Base-by-base conservation (phyloP, 2,113 vertebrate species). In the Apodemus speciosus region DNA sequence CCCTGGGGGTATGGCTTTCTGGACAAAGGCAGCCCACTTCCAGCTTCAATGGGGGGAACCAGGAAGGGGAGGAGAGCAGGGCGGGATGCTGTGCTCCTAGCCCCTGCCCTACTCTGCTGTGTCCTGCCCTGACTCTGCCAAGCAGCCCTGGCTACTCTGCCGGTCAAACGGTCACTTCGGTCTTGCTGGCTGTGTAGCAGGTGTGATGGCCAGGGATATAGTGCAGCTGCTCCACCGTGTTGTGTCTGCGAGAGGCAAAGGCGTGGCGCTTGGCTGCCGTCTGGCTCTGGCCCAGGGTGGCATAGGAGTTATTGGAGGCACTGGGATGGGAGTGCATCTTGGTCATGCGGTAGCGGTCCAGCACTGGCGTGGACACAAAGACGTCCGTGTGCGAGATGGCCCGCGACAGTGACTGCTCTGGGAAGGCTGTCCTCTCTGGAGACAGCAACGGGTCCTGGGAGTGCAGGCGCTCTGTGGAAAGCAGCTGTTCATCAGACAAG, bases 251-350 rank as follows among this genome's bases (percentile, higher is more conserved):
- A 0, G 99, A 99, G 98, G 99, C 99, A 56, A 99, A 99, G 2
- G 99, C 99, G 95, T 99, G 99, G 97, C 99, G 99, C 98, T 99
- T 99, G 97, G 98, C 98, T 0, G 98, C 97, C 30, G 99, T 99
- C 95, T 99, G 99, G 98, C 98, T 99, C 98, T 99, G 98, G 96
- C 98, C 97, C 98, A 99, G 98, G 88, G 99, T 99, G 97, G 99
- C 99, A 96, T 99, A 99, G 80, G 98, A 98, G 98, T 99, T 99
- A 98, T 98, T 99, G 84, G 99, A 99, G 98, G 99, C 98, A 99
- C 99, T 99, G 97, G 99, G 99, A 99, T 99, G 99, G 96, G 99
- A 99, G 98, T 99, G 99, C 99, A 99, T 99, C 99, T 99, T 99
- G 97, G 99, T 99, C 99, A 99, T 99, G 98, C 99, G 99, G 98